Conservation (phyloP, 2,113 vertebrate genomes). For the Calcarius ornatus region DNA sequence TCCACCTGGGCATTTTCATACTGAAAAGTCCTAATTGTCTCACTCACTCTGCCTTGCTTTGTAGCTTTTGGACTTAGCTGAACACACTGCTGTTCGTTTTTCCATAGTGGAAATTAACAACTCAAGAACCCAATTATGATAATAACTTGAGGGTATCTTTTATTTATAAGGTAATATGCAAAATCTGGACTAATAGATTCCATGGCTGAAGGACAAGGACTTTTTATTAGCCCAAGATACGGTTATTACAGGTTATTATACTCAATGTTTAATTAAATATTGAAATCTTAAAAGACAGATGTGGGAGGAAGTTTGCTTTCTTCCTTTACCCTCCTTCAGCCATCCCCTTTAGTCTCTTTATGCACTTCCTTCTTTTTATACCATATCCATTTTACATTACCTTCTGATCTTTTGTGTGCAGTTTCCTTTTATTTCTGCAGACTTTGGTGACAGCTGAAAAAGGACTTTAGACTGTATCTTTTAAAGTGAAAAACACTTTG, state of each 20-base stretch:
- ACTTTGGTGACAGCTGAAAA: neutral
- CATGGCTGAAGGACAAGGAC: neutral
- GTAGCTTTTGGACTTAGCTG: neutral
- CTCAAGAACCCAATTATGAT: neutral
- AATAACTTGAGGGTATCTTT: neutral
- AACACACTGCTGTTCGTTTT: neutral
- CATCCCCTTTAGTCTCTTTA: neutral
- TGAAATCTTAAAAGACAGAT: neutral
- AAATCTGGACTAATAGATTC: conserved; percentile 36
- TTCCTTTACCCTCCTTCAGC: neutral
- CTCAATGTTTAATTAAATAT: conserved; percentile 45
- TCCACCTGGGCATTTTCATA: neutral
- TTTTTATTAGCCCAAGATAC: neutral
- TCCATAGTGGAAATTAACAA: neutral
- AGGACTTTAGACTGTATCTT: neutral
- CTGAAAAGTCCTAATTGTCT: neutral
- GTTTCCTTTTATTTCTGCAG: neutral
- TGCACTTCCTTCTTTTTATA: neutral
- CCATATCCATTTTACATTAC: neutral
- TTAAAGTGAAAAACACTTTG: neutral
- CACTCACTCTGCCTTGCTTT: neutral
- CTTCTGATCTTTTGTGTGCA: neutral
- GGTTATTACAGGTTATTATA: neutral
- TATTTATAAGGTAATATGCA: conserved; percentile 15
- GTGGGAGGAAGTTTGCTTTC: neutral